Evolutionary conservation across 37 sponge, comb jelly and placozoan species (phyloP).

Genomic region (Diacarnus erythraeanus): DNA sequence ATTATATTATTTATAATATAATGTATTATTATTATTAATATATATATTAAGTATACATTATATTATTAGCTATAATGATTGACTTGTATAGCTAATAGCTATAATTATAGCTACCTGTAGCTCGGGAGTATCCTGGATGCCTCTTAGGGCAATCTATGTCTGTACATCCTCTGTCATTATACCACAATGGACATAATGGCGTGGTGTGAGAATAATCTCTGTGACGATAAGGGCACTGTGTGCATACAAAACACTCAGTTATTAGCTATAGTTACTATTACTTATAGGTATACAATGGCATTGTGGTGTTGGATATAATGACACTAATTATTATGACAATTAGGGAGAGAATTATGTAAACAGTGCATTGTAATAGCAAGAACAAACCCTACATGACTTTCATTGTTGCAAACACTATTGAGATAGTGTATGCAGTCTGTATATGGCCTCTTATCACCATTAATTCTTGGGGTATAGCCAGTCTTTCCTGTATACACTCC

Average conservation of each 20-base stretch:
- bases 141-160: neutral
- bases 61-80: too few relatives aligned
- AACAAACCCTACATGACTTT: neutral
- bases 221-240: slow-evolving; percentile 10
- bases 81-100: too few relatives aligned
- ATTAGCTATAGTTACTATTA: too few relatives aligned
- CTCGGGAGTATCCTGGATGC: neutral
- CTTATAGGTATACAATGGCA: too few relatives aligned
- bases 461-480: neutral
- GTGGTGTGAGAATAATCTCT: neutral
- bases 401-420: neutral
- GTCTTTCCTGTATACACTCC: neutral
- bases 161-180: neutral
- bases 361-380: too few relatives aligned
- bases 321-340: neutral
- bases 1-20: too few relatives aligned
- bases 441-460: neutral
- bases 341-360: too few relatives aligned
- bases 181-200: neutral
- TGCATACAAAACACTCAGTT: too few relatives aligned
- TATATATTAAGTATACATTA: too few relatives aligned
- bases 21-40: too few relatives aligned
- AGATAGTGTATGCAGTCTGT: neutral
- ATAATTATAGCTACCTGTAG: neutral
- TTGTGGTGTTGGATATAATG: neutral